These are phyloP conservation scores for Sinotaia quadrata DNA, from an alignment of 2,888 invertebrate species.

Conservation along the genomic window DNA sequence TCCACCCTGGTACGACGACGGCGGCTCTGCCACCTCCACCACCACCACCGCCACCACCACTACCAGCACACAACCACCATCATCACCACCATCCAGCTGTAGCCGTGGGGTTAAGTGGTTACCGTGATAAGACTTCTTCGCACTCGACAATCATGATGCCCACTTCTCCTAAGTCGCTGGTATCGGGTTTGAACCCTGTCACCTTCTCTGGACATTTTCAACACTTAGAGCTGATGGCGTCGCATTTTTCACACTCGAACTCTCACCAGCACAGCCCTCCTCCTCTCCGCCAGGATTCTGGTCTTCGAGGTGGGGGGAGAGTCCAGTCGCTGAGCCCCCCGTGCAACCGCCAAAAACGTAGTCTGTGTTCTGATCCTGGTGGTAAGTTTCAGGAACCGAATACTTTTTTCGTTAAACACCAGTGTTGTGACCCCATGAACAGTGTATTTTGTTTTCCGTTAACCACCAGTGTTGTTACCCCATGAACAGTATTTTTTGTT, in stretches of 20 bases:
- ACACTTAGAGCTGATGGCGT: constrained; percentile 7
- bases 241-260: constrained; percentile 2
- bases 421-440: no score
- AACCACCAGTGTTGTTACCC: no score
- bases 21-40: constrained; percentile 29
- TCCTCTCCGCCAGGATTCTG: background rate
- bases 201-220: constrained; percentile 19
- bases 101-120: background rate
- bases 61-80: constrained; percentile 26
- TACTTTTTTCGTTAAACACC: no score
- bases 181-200: constrained; percentile 1
- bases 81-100: constrained; percentile 15
- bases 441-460: no score
- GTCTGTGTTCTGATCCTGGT: constrained; percentile 17
- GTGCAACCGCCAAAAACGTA: background rate
- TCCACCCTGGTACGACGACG: constrained; percentile 42
- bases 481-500: no score
- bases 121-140: background rate
- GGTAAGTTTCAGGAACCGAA: no score
- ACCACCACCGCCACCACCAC: constrained; percentile 36
- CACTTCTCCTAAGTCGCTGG: constrained; percentile 1
- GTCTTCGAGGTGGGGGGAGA: background rate
- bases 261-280: background rate
- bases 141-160: constrained; percentile 19
- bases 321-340: constrained; percentile 14